Percentiles rank a stretch among this genome's conserved stretches.
These are phyloP conservation scores for Microctenopoma stevenorrisi DNA, from an alignment of 2,797 vertebrate genomes.

Conservation along the genomic window DNA sequence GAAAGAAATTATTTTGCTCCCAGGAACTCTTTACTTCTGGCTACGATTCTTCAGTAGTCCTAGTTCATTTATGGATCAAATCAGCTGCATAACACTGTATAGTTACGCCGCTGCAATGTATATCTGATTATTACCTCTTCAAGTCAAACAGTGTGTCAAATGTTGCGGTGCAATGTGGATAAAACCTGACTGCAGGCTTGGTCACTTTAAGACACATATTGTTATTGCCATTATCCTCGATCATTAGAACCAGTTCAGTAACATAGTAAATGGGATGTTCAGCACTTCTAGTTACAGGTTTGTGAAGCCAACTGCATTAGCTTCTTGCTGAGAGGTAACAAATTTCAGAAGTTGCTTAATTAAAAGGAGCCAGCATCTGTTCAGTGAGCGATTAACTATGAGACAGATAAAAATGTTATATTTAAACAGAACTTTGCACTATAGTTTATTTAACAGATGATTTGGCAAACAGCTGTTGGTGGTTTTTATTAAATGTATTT, in stretches of 20 bases:
- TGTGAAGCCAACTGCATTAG: slow-evolving; percentile 72
- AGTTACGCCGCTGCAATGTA: neutral
- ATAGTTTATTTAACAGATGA: slow-evolving; percentile 81
- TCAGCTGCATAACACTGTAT: slow-evolving; percentile 2
- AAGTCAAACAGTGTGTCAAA: slow-evolving; percentile 7
- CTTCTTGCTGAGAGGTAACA: slow-evolving; percentile 64
- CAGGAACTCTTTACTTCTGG: slow-evolving; percentile 34
- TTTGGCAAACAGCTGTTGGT: slow-evolving; percentile 81
- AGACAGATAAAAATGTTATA: slow-evolving; percentile 70
- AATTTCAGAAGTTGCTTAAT: slow-evolving; percentile 77
- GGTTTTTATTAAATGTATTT: slow-evolving; percentile 64
- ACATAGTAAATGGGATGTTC: slow-evolving; percentile 77
- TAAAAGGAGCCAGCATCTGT: slow-evolving; percentile 82
- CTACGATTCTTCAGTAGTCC: slow-evolving; percentile 31
- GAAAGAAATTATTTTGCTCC: slow-evolving; percentile 39
- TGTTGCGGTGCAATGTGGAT: slow-evolving; percentile 29
- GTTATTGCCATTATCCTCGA: slow-evolving; percentile 73
- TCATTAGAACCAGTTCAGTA: slow-evolving; percentile 78
- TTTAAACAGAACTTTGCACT: slow-evolving; percentile 73
- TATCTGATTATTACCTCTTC: slow-evolving; percentile 10
- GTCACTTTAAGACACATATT: slow-evolving; percentile 45
- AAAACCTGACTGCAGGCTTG: slow-evolving; percentile 47
- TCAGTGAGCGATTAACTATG: slow-evolving; percentile 77
- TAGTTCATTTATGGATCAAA: neutral
- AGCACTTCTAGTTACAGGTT: slow-evolving; percentile 71